Evolutionary conservation across 1,140 invertebrate species (phyloP).

Genomic region (Vanessa tameamea): DNA sequence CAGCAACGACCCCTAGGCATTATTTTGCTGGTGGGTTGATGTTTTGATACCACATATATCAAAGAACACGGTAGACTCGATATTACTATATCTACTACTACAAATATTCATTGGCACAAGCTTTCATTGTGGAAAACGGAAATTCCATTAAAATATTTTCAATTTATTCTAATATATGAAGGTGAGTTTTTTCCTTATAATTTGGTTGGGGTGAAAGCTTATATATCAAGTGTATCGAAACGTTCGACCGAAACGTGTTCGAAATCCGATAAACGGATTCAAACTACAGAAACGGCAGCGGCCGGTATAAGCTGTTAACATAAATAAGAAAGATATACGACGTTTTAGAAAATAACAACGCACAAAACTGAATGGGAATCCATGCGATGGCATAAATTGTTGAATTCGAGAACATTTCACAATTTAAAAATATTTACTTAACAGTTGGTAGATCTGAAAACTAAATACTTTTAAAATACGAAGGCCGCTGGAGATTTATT

Average conservation of each 20-base stretch:
- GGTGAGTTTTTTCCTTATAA: conserved; percentile 55
- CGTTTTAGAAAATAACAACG: conserved; percentile 76
- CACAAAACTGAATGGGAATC: conserved; percentile 65
- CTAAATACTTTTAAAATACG: conserved; percentile 27
- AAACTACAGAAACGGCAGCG: conserved; percentile 67
- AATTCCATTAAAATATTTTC: conserved; percentile 47
- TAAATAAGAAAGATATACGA: conserved; percentile 78
- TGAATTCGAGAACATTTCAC: conserved; percentile 50
- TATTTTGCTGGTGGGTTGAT: too few relatives aligned
- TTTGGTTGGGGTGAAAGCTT: conserved; percentile 57
- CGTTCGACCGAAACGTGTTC: conserved; percentile 68
- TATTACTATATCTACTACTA: too few relatives aligned
- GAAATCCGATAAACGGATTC: conserved; percentile 78
- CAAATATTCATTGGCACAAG: background rate
- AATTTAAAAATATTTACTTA: conserved; percentile 43
- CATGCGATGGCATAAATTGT: conserved; percentile 71
- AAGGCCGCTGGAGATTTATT: conserved; percentile 24
- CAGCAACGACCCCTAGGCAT: too few relatives aligned
- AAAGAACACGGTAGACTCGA: too few relatives aligned
- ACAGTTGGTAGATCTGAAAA: conserved; percentile 27
- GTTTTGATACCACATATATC: too few relatives aligned
- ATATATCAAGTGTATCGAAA: conserved; percentile 69
- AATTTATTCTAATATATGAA: conserved; percentile 47
- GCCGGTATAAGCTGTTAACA: conserved; percentile 74
- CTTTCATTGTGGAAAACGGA: background rate